phyloP scores from a whole-genome alignment of 1,140 invertebrate species.

The Cyrtorhinus lividipennis region DNA sequence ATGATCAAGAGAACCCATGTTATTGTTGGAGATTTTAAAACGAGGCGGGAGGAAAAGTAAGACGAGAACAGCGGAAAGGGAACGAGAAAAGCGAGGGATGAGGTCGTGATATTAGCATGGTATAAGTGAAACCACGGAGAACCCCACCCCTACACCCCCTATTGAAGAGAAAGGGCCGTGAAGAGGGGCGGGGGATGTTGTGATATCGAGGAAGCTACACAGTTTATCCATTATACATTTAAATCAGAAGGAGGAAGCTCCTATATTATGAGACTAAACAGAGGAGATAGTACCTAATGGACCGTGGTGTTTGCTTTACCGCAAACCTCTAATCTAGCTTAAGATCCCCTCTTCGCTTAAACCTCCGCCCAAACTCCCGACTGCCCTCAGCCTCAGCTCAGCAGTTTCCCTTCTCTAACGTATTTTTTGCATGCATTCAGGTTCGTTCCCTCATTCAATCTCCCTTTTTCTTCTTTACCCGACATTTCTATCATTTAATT shows the following conservation, averaged over 20 bases:
- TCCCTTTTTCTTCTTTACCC: too few species aligned
- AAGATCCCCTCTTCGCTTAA: conserved; percentile 8
- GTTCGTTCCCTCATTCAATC: too few species aligned
- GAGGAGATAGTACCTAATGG: conserved; percentile 10
- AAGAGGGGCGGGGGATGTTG: neutral
- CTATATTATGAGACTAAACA: conserved; percentile 17
- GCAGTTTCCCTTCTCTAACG: neutral
- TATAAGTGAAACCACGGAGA: neutral
- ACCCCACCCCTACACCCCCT: neutral
- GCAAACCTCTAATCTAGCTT: conserved; percentile 14
- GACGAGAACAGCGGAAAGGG: too few species aligned
- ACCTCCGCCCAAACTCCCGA: neutral
- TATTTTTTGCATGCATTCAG: too few species aligned
- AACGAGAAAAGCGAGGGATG: neutral
- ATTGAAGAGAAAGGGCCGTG: neutral
- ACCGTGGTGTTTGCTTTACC: conserved; percentile 14
- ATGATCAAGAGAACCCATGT: neutral
- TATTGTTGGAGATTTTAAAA: conserved; percentile 7
- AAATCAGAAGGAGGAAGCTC: conserved; percentile 5
- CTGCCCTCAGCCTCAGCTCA: neutral
- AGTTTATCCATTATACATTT: conserved; percentile 11
- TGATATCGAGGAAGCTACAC: conserved; percentile 1
- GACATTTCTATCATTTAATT: too few species aligned
- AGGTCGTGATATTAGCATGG: conserved; percentile 1
- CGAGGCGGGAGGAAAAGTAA: neutral